phyloP scores from a whole-genome alignment of 2,113 vertebrate species.

The Gavia stellata region DNA sequence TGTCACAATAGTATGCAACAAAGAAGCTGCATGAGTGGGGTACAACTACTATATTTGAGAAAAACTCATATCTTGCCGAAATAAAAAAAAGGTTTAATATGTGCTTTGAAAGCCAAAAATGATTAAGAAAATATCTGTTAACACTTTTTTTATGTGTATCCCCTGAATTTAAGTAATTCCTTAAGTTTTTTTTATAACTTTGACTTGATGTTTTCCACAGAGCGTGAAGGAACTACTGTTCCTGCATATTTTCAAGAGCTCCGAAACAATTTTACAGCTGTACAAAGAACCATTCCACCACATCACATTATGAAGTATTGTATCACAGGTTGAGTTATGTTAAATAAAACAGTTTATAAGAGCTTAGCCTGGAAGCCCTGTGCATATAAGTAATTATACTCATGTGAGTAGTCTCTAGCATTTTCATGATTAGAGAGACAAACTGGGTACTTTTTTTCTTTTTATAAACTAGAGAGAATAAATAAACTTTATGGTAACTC shows the following conservation, averaged over 20 bases:
- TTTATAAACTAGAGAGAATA: not conserved
- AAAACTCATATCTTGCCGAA: not conserved
- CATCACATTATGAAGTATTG: not conserved
- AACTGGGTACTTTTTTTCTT: not conserved
- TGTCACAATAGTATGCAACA: not conserved
- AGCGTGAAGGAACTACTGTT: not conserved
- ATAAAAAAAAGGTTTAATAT: not conserved
- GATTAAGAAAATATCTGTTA: not conserved
- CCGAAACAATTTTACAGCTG: not conserved
- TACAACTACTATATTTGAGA: not conserved
- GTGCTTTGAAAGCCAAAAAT: not conserved
- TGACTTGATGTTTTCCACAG: not conserved
- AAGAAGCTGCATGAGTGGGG: not conserved
- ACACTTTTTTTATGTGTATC: not conserved
- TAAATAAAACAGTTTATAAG: not conserved
- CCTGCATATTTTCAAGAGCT: not conserved
- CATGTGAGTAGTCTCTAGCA: not conserved
- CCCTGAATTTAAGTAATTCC: not conserved
- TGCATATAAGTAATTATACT: not conserved
- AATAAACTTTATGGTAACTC: not conserved
- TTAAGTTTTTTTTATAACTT: not conserved
- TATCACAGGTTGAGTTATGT: not conserved
- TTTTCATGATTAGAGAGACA: not conserved
- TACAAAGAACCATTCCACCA: not conserved
- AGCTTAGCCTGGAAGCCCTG: not conserved